Evolutionary conservation across 92 coral and sea anemone species (phyloP).

Genomic region (Parazoanthus darwini): DNA sequence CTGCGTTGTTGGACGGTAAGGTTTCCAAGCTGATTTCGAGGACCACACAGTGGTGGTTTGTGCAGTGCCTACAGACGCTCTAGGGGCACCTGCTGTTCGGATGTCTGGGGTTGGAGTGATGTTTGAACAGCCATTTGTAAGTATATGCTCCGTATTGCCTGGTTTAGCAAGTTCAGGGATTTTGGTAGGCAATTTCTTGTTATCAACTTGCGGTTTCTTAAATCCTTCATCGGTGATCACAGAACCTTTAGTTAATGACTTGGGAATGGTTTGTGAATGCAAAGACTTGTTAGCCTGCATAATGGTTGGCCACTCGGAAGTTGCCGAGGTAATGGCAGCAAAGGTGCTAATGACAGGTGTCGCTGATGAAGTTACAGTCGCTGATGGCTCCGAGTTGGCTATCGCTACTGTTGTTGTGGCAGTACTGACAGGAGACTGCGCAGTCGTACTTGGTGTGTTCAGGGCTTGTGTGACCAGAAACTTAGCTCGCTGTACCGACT

Average conservation of each 20-base stretch:
- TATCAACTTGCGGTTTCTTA: slow-evolving; percentile 55
- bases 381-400: slow-evolving; percentile 60
- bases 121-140: slow-evolving; percentile 24
- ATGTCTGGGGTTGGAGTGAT: slow-evolving; percentile 32
- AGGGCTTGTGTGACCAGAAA: slow-evolving; percentile 95
- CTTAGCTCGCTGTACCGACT: slow-evolving; percentile 96
- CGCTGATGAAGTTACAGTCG: slow-evolving; percentile 56
- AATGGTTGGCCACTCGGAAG: slow-evolving; percentile 98
- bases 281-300: slow-evolving; percentile 79
- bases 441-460: slow-evolving; percentile 93
- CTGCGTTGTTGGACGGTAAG: slow-evolving; percentile 74
- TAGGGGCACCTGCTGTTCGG: not conserved
- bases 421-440: slow-evolving; percentile 68
- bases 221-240: slow-evolving; percentile 51
- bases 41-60: slow-evolving; percentile 60
- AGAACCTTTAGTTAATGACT: slow-evolving; percentile 44
- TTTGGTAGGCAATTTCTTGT: not conserved
- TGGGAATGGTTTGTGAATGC: slow-evolving; percentile 20
- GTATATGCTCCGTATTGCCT: slow-evolving; percentile 18
- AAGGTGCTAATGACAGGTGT: slow-evolving; percentile 84
- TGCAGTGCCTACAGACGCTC: slow-evolving; percentile 30
- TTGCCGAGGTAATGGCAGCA: slow-evolving; percentile 78
- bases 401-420: slow-evolving; percentile 65
- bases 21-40: slow-evolving; percentile 80
- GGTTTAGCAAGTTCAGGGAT: not conserved